phyloP scores from a whole-genome alignment of 2,113 vertebrate genomes.

The Gobio gobio region DNA sequence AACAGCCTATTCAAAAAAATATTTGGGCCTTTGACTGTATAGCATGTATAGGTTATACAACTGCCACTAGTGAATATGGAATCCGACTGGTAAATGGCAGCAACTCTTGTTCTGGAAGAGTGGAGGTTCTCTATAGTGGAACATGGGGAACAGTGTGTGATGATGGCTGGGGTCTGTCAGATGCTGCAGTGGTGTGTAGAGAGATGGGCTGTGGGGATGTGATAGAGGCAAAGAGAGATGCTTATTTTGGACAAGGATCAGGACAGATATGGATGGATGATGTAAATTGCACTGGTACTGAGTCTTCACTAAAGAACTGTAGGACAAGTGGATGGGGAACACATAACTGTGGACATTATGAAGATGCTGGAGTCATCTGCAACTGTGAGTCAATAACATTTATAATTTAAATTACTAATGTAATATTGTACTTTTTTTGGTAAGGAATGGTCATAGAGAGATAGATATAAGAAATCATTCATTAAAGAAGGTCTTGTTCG shows the following conservation, averaged over 20 bases:
- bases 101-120: constrained; percentile 17
- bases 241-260: not conserved
- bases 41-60: not conserved
- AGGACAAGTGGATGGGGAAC: not conserved
- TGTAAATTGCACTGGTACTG: not conserved
- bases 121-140: not conserved
- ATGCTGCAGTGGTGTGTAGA: constrained; percentile 39
- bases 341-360: accelerated
- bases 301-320: not conserved
- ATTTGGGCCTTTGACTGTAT: not conserved
- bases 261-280: not conserved
- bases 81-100: not conserved
- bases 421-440: not conserved
- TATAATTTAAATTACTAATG: not conserved
- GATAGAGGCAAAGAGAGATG: not conserved
- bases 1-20: too few relatives aligned
- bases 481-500: not conserved
- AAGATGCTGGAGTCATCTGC: constrained; percentile 21
- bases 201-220: not conserved
- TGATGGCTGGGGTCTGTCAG: not conserved
- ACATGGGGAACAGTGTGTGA: constrained; percentile 7
- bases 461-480: not conserved
- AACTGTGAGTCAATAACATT: not conserved
- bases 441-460: not conserved
- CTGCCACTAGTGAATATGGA: not conserved